phyloP scores from a whole-genome alignment of 2,888 invertebrate genomes.

The Eristalis pertinax region DNA sequence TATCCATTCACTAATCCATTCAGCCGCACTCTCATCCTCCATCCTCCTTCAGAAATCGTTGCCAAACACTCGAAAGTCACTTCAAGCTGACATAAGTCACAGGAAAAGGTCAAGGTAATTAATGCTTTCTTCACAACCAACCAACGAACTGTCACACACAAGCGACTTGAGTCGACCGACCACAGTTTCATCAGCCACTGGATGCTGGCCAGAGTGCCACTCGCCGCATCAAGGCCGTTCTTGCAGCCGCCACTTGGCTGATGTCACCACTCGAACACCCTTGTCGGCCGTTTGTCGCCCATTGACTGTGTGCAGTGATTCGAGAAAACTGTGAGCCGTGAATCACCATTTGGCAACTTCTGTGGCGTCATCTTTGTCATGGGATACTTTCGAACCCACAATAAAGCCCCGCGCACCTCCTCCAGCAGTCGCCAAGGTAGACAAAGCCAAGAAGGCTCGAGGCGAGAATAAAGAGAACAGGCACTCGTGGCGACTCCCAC shows the following conservation, averaged over 20 bases:
- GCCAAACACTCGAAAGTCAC: neutral
- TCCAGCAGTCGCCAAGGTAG: neutral
- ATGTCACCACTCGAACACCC: neutral
- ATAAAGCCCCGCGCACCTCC: slow-evolving; percentile 1
- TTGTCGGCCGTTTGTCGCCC: neutral
- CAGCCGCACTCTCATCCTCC: too few relatives aligned
- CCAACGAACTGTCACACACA: neutral
- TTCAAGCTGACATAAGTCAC: neutral
- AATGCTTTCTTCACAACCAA: neutral
- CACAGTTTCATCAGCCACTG: neutral
- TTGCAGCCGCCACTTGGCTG: neutral
- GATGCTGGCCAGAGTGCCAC: neutral
- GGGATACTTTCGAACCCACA: slow-evolving; percentile 18
- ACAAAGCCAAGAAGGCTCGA: neutral
- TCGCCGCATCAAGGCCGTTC: neutral
- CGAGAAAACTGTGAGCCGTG: neutral
- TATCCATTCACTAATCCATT: too few relatives aligned
- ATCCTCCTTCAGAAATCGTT: neutral
- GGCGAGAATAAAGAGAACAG: neutral
- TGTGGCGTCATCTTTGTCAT: neutral
- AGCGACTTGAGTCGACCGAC: neutral
- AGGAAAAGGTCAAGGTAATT: neutral
- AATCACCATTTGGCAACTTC: neutral
- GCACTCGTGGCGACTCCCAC: slow-evolving; percentile 34
- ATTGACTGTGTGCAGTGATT: neutral